Evolutionary conservation across 2,797 vertebrate genomes (phyloP).

Genomic region (Phalanger gymnotis): DNA sequence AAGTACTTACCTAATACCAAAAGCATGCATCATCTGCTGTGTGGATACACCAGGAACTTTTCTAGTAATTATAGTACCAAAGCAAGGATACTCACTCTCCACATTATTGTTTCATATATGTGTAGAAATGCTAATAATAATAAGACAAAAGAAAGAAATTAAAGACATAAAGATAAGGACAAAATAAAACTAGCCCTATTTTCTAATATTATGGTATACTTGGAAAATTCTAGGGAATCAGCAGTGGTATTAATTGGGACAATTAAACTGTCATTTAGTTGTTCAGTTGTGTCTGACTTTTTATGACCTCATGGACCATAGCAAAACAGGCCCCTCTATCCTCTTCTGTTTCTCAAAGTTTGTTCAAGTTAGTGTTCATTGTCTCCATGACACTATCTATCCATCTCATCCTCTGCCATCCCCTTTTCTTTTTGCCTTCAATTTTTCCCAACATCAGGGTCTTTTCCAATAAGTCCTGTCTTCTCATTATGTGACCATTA

Average conservation of each 20-base stretch:
- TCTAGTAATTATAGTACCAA: background rate
- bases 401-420: background rate
- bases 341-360: background rate
- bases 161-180: background rate
- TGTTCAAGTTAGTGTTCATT: background rate
- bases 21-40: background rate
- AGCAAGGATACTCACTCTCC: background rate
- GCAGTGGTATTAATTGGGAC: background rate
- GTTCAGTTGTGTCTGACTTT: background rate
- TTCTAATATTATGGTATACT: background rate
- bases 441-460: background rate
- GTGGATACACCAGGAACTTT: background rate
- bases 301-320: background rate
- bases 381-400: background rate
- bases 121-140: background rate
- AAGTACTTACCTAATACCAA: background rate
- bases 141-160: background rate
- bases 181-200: background rate
- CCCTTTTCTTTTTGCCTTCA: background rate
- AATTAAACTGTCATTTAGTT: background rate
- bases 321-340: background rate
- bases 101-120: background rate
- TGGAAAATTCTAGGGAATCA: background rate
- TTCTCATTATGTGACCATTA: background rate
- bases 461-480: background rate